phyloP scores from a whole-genome alignment of 2,888 invertebrate species.

The Thereva unica region DNA sequence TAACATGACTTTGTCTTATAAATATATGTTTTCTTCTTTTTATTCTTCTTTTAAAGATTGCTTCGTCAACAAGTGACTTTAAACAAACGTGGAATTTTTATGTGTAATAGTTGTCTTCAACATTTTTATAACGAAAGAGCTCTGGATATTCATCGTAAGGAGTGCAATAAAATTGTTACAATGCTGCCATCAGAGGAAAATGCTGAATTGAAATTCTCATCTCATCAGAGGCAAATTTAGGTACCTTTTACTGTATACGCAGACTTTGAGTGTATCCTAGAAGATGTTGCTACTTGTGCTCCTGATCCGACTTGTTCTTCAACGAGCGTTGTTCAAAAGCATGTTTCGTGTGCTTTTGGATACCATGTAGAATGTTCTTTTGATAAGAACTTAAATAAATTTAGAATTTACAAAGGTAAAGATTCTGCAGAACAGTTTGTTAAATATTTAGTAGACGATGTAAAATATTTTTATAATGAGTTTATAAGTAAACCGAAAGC shows the following conservation, averaged over 20 bases:
- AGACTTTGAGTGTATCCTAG: neutral
- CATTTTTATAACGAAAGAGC: constrained; percentile 8
- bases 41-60: constrained; percentile 1
- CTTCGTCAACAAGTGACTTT: constrained; percentile 1
- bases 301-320: constrained; percentile 27
- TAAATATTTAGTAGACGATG: too few species aligned
- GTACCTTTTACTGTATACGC: neutral
- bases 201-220: neutral
- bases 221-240: neutral
- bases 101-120: neutral
- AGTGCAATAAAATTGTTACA: constrained; percentile 5
- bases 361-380: too few species aligned
- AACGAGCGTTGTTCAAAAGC: constrained; percentile 28
- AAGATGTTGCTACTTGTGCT: constrained; percentile 2
- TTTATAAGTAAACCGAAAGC: too few species aligned
- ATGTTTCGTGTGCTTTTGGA: constrained; percentile 30
- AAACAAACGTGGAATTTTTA: neutral
- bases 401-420: too few species aligned
- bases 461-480: too few species aligned
- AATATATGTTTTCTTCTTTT: neutral
- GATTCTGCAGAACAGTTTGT: too few species aligned
- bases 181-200: constrained; percentile 2
- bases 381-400: too few species aligned
- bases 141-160: neutral
- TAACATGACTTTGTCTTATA: neutral